Evolutionary conservation across 2,797 vertebrate species (phyloP).

Genomic region (Sebastes kiyomatsui): DNA sequence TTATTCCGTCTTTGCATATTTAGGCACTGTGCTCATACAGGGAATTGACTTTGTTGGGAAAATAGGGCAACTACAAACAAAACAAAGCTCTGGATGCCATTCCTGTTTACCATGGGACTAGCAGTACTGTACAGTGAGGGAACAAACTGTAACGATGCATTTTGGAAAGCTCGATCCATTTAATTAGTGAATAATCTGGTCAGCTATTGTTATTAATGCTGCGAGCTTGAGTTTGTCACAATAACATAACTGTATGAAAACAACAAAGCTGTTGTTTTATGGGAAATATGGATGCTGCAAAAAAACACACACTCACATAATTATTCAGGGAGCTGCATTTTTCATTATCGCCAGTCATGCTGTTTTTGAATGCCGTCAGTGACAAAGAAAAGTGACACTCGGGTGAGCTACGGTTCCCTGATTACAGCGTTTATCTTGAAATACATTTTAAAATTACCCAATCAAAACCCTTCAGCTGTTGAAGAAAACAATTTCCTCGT

Average conservation of each 20-base stretch:
- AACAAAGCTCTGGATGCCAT: constrained; percentile 40
- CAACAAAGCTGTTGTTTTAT: constrained; percentile 5
- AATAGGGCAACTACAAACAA: constrained; percentile 55
- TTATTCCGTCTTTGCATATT: constrained; percentile 61
- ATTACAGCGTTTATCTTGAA: constrained; percentile 32
- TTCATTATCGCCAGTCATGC: background rate
- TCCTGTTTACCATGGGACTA: constrained; percentile 38
- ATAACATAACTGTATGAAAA: constrained; percentile 2
- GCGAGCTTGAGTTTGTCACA: background rate
- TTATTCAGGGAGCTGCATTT: constrained; percentile 20
- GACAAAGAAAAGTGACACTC: background rate
- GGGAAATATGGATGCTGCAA: background rate
- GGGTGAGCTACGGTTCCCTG: background rate
- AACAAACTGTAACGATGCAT: constrained; percentile 29
- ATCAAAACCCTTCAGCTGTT: constrained; percentile 37
- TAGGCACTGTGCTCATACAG: constrained; percentile 51
- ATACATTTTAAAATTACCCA: constrained; percentile 15
- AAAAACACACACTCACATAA: background rate
- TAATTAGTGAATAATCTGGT: constrained; percentile 32
- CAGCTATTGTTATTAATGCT: constrained; percentile 10
- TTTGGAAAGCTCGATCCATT: constrained; percentile 19
- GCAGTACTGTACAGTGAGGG: background rate
- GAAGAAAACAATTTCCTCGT: constrained; percentile 8
- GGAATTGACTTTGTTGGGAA: constrained; percentile 47
- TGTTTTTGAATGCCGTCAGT: constrained; percentile 4